These are phyloP conservation scores for Chrysolina oricalcia DNA, from an alignment of 2,888 invertebrate genomes.

Conservation along the genomic window DNA sequence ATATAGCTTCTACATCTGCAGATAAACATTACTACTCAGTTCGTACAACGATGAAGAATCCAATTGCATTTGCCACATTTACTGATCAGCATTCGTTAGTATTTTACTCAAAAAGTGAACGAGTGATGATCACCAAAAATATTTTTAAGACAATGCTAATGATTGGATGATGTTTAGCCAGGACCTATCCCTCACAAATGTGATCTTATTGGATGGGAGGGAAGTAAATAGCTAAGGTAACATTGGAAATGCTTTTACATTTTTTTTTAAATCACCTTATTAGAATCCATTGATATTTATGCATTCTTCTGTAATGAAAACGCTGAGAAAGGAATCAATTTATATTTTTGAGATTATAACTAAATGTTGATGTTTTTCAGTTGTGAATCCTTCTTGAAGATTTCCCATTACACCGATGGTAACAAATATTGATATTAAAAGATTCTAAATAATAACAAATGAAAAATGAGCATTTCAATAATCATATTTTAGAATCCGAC, in stretches of 20 bases:
- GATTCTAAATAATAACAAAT: no score
- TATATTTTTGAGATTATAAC: slow-evolving; percentile 48
- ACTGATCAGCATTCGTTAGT: no score
- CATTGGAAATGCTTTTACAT: slow-evolving; percentile 72
- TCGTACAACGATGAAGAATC: no score
- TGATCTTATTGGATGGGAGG: slow-evolving; percentile 51
- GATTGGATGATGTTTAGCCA: no score
- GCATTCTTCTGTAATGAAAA: slow-evolving; percentile 65
- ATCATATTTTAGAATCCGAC: no score
- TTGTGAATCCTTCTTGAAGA: neutral
- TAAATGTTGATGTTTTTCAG: slow-evolving; percentile 13
- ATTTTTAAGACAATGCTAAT: no score
- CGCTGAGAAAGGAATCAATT: slow-evolving; percentile 64
- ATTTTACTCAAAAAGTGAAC: no score
- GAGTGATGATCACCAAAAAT: no score
- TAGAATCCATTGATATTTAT: slow-evolving; percentile 59
- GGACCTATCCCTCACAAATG: slow-evolving; percentile 57
- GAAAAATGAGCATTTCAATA: no score
- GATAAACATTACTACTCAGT: neutral
- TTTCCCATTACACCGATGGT: no score
- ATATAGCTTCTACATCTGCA: neutral
- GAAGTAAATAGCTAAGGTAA: slow-evolving; percentile 70
- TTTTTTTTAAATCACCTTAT: slow-evolving; percentile 63
- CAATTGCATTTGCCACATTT: no score
- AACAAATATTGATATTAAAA: no score